Evolutionary conservation across 2,797 vertebrate species (phyloP), one percentile per base, ranked within the genome.

Genomic region (Synanceia verrucosa): DNA sequence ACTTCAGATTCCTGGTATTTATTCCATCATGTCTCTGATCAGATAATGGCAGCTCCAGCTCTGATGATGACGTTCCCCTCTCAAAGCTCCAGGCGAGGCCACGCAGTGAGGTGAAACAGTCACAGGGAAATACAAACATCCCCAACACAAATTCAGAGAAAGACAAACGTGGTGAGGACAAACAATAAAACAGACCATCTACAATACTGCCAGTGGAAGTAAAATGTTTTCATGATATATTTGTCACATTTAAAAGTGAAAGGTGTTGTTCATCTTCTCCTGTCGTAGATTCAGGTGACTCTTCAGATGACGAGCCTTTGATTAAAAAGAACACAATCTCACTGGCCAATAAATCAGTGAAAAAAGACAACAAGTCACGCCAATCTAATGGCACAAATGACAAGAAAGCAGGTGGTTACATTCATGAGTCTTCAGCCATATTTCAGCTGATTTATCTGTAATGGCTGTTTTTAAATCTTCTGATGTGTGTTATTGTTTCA

Each of bases 291-390:
- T 61, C 51, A 0, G 76, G 78, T 31, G 70, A 63, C 19, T 70
- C 73, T 7, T 89, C 87, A 2, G 88, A 87, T 3, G 78, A 91
- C 1, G 70, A 91, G 51, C 85, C 82, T 1, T 61, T 82, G 23
- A 67, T 64, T 7, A 86, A 83, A 23, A 64, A 37, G 52, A 90
- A 84, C 43, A 71, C 19, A 34, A 5, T n/a, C 0, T 33, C 59
- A 39, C 3, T 41, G 21, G 56, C 66, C 3, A 68, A 74, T 26
- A 80, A 84, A 59, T 7, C 48, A n/a, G 61, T 64, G 58, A 74
- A 76, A 65, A 81, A 68, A 24, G 72, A 68, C 56, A 73, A 58
- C 33, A 51, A 19, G 5, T 39, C 61, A 18, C 37, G 9, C 36
- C 39, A 9, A 52, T 73, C 75, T 31, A 78, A 84, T 9, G 68